Evolutionary conservation across 2,797 vertebrate species (phyloP).

Genomic region (Vireo griseus): DNA sequence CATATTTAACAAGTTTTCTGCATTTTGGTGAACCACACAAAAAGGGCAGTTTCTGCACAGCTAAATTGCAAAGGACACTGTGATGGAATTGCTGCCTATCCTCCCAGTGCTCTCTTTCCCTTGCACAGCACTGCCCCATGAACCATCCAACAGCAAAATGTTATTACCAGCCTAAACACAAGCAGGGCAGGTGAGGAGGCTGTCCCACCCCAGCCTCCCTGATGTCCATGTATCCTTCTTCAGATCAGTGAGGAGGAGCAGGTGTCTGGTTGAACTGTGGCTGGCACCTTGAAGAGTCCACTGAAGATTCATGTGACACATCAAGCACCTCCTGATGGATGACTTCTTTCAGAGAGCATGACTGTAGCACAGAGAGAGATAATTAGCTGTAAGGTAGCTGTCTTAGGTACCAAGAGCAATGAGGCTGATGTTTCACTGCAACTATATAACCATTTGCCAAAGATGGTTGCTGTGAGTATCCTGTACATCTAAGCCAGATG

Average conservation of each 20-base stretch:
- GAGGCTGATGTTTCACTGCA: background rate
- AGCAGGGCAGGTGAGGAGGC: accelerated
- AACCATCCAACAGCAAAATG: background rate
- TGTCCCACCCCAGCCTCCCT: background rate
- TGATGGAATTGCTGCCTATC: background rate
- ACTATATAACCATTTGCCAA: background rate
- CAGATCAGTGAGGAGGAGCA: background rate
- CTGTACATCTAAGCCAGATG: background rate
- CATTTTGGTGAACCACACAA: background rate
- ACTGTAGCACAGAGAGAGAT: background rate
- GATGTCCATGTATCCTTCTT: background rate
- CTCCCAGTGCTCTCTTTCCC: background rate
- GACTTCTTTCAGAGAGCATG: background rate
- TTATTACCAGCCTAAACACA: background rate
- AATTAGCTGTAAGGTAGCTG: constrained; percentile 2
- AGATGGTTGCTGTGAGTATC: background rate
- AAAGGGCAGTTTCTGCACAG: background rate
- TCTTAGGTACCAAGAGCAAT: background rate
- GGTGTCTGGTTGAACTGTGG: background rate
- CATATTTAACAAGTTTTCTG: background rate
- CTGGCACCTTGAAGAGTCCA: background rate
- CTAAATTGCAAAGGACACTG: background rate
- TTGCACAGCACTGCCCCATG: too few relatives aligned
- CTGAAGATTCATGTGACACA: background rate
- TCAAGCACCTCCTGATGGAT: background rate